These are phyloP conservation scores for Brachionus koreanus DNA, from an alignment of 1,140 invertebrate species.

Conservation along the genomic window DNA sequence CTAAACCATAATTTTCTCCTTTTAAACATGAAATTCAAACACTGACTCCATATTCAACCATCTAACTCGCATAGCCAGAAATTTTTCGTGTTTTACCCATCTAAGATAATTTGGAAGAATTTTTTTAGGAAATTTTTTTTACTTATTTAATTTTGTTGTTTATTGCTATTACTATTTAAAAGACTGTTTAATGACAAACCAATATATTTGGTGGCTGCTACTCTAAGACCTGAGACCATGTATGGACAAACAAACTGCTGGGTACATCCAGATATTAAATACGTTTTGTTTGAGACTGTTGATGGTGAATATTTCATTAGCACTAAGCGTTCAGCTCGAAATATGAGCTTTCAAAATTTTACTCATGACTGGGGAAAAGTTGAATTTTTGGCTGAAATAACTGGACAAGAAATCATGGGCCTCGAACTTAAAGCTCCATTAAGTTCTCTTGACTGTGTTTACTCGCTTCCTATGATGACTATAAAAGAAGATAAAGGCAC, in stretches of 20 bases:
- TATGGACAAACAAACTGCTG: slow-evolving; percentile 99
- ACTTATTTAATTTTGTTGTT: neutral
- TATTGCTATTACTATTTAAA: neutral
- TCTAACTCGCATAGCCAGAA: no score
- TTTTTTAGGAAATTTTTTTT: neutral
- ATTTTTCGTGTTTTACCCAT: no score
- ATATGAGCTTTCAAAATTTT: slow-evolving; percentile 90
- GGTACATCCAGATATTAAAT: slow-evolving; percentile 88
- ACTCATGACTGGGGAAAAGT: slow-evolving; percentile 75
- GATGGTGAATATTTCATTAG: slow-evolving; percentile 76
- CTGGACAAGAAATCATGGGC: slow-evolving; percentile 72
- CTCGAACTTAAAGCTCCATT: slow-evolving; percentile 75
- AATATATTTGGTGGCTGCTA: slow-evolving; percentile 90
- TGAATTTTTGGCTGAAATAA: slow-evolving; percentile 67
- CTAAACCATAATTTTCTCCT: no score
- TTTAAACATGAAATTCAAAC: no score
- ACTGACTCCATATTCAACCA: no score
- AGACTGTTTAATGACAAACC: slow-evolving; percentile 51
- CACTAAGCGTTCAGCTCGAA: slow-evolving; percentile 78
- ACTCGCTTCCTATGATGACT: slow-evolving; percentile 92
- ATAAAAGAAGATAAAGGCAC: slow-evolving; percentile 97
- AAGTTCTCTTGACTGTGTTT: slow-evolving; percentile 75
- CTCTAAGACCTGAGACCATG: slow-evolving; percentile 96
- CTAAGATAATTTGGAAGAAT: neutral
- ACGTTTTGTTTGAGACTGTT: slow-evolving; percentile 73